phyloP scores from a whole-genome alignment of 2,113 vertebrate species.

The Myrmecophaga tridactyla region DNA sequence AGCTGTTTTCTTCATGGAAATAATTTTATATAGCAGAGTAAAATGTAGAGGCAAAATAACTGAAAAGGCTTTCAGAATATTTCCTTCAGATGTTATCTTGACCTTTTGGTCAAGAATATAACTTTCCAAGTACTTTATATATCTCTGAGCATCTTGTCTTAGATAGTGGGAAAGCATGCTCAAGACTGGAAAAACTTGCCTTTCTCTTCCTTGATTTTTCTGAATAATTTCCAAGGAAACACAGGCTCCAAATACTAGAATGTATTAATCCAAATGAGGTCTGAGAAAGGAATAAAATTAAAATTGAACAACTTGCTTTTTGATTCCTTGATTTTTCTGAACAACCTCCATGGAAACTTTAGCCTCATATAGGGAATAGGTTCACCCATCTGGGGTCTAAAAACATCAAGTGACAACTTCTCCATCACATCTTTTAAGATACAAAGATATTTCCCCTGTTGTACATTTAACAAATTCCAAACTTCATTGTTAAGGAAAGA shows the following conservation, averaged over 20 bases:
- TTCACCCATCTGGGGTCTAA: constrained; percentile 93
- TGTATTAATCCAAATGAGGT: constrained; percentile 86
- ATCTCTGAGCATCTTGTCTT: constrained; percentile 54
- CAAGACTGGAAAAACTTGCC: constrained; percentile 88
- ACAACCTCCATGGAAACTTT: constrained; percentile 95
- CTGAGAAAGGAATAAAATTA: constrained; percentile 81
- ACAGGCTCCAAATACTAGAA: constrained; percentile 90
- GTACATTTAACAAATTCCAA: constrained; percentile 90
- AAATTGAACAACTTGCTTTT: constrained; percentile 91
- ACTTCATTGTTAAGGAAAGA: constrained; percentile 96
- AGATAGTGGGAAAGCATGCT: constrained; percentile 41
- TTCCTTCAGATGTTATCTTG: constrained; percentile 8
- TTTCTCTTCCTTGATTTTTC: constrained; percentile 87
- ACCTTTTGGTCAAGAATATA: background rate
- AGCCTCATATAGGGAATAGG: constrained; percentile 92
- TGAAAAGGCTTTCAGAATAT: background rate
- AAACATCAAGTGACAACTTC: constrained; percentile 89
- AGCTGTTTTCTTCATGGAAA: constrained; percentile 31
- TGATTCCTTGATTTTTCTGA: constrained; percentile 90
- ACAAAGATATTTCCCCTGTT: constrained; percentile 93
- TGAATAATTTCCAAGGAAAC: constrained; percentile 93
- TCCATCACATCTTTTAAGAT: constrained; percentile 96
- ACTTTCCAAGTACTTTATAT: constrained; percentile 66
- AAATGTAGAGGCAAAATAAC: background rate
- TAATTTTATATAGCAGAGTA: background rate